A percentile compares a stretch with the other conserved stretches of the same genome.
Conservation (phyloP, 2,113 vertebrate species). For the Microtus oregoni region DNA sequence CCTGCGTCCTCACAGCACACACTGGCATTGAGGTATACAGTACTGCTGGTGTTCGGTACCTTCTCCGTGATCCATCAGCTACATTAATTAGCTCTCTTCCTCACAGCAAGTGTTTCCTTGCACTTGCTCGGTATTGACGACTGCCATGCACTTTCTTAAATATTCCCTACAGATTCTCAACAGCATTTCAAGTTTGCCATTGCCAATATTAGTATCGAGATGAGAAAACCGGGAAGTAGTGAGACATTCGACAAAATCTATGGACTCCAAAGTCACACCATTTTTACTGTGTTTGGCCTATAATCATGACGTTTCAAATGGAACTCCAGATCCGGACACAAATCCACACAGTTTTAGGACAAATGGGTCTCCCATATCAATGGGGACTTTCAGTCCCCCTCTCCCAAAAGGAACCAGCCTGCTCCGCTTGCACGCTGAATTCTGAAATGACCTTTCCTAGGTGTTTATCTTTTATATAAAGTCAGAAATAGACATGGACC, state of each 20-base stretch:
- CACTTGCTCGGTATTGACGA: background rate
- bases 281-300: slow-evolving; percentile 8
- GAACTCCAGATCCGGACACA: background rate
- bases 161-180: background rate
- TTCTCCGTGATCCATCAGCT: background rate
- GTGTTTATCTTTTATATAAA: background rate
- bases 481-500: background rate
- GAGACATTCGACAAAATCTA: background rate
- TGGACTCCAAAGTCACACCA: background rate
- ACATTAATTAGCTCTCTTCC: background rate
- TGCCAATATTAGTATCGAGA: background rate
- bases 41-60: background rate
- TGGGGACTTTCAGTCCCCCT: background rate
- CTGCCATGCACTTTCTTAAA: background rate
- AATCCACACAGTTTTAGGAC: background rate
- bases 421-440: background rate
- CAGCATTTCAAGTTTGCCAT: background rate
- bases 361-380: slow-evolving; percentile 13
- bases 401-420: background rate
- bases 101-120: background rate
- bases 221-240: background rate
- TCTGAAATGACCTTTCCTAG: background rate
- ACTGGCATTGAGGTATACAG: background rate
- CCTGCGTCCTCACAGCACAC: too few relatives aligned
- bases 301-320: background rate